Base-by-base conservation (phyloP, 2,888 invertebrate genomes). In the Andricus curvator region DNA sequence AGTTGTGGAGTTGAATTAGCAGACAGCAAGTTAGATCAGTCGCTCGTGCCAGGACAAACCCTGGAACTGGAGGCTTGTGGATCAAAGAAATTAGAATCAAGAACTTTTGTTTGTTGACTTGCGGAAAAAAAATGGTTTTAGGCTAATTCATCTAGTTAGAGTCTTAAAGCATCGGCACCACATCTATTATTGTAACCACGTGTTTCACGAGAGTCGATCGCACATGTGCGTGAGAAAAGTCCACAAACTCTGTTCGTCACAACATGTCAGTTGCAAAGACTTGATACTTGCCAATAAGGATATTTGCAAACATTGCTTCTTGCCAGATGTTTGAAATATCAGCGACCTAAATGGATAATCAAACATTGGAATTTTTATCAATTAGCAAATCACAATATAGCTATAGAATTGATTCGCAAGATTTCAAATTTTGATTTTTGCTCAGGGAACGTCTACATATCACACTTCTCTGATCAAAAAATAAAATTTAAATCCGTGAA, bases 121-220 rank as follows among this genome's bases (percentile, higher is more conserved):
- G 22, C 44, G 6, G 41, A 13, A 25, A 29, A 5, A 17, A 64
- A 29, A 29, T 29, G 2, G 22, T 17, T 62, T 41, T 41, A 48
- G 29, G 17, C 29, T 29, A 29, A 17, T 13, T 15, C 3, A 25
- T 29, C 64, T 60, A n/a, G 56, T 56, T 56, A 60, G 56, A 62
- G 64, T 29, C 6, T 17, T 64, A 29, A 0, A 25, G 64, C 64
- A 64, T 64, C 8, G 2, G 1, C 2, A 29, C 22, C 17, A 25
- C 29, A 15, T 64, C 64, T 64, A 64, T 64, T 64, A 64, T 29
- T 29, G 29, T 64, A 64, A 64, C 17, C 29, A 64, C 64, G 64
- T 29, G 64, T 64, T 25, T 64, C 17, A 25, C 22, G 22, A 29
- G 64, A 64, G 13, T 64, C 64, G 15, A 64, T 29, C 29, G 64